Base-by-base conservation (phyloP, 2,888 invertebrate genomes). In the Sisyra terminalis region DNA sequence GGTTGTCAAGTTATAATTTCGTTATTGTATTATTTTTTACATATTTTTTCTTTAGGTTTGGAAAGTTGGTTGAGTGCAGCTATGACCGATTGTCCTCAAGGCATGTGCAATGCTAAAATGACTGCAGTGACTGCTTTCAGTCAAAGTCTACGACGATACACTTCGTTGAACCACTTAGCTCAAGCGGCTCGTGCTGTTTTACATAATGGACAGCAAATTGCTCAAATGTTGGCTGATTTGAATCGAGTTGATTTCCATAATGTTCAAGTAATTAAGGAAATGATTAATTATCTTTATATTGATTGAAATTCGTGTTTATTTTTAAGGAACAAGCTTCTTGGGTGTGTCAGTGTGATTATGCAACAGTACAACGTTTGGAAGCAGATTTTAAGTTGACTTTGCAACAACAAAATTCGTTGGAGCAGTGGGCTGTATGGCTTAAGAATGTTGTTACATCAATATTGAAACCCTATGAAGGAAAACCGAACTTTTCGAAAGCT, bases 351-450 rank as follows among this genome's bases (percentile, higher is more conserved):
- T 97, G 96, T 65, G 88, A 88, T 55, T 81, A 85, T 49, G 73
- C 77, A 13, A 67, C 73, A 46, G 78, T 90, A 39, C 78, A 79
- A 56, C 75, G 83, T 42, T 72, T 97, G 43, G 92, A 96, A 57
- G 81, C 84, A 29, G 93, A 96, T 60, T 97, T 97, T 60, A 85
- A 86, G 64, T 71, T 82, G n/a, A 88, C 88, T 0, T 65, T 92
- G 39, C 88, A 89, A 47, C 88, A 90, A 56, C 90, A 92, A 61
- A 88, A 89, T 53, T 81, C 89, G 2, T 67, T 98, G 51, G 96
- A 96, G 61, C 88, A 94, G 60, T 99, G 98, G 98, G 94, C 96
- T 17, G 74, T 77, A 41, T 99, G 98, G 98, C 69, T 98, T 53
- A 94, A 96, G 60, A 75, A 80, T 44, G 93, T 96, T 49, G 94